Base-by-base conservation (phyloP, 2,888 invertebrate genomes). In the Euplexia lucipara region DNA sequence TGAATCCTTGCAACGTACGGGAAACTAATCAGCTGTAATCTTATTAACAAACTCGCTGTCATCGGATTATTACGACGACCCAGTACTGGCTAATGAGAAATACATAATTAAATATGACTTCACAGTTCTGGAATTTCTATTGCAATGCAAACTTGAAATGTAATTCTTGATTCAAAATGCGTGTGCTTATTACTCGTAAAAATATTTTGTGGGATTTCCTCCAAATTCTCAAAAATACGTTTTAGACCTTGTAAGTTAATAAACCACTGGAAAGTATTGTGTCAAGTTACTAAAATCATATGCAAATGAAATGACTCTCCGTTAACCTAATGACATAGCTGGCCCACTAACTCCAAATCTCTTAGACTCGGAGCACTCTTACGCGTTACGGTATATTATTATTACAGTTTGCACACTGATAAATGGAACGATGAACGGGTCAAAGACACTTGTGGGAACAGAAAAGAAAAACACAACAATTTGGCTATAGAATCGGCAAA, bases 241-340 rank as follows among this genome's bases (percentile, higher is more conserved):
- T 58, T 59, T 51, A 67, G 32, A 48, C 14, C 14, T 39, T 6
- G 1, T 45, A 48, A 26, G 42, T 65, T 41, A 53, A 58, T 63
- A 61, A 60, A 44, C 30, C 32, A n/a, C 37, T 47, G 41, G 30
- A 69, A 70, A 62, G 45, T 49, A 68, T 48, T 69, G 32, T 63
- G 67, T 72, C 63, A 66, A 79, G 67, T 69, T 70, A 79, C 87
- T 86, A 88, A 90, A 87, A 86, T 80, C 72, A 81, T 86, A 88
- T 88, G 89, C 86, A 90, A 91, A 92, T 88, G 88, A 10, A 26
- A 26, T 26, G 26, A 54, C 79, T 90, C 86, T 88, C 91, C 91
- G 92, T 91, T 93, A 94, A 91, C 93, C 91, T 89, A 92, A 92
- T 91, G 91, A 91, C 91, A 91, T 91, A 90, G 90, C 90, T 93